Evolutionary conservation across 2,888 invertebrate genomes (phyloP), one percentile per base, ranked within the genome.

Genomic region (Leptinotarsa peninsularis): DNA sequence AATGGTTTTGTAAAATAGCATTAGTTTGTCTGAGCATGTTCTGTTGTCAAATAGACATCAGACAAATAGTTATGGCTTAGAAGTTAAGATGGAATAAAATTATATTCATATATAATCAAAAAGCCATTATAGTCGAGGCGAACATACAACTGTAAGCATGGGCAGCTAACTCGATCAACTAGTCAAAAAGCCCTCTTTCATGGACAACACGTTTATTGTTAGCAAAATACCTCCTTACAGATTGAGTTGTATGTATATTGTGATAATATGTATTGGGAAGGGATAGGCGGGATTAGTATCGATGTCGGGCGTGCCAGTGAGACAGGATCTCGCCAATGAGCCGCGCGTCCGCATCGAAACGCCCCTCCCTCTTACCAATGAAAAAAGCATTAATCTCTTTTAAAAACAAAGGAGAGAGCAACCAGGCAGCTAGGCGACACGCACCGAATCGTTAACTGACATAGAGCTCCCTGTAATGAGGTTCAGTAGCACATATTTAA

Each of bases 381-480:
- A 89, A 89, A 89, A 89, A 88, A 87, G 87, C 89, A 89, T 89
- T 88, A 89, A 89, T 89, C 89, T 89, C 88, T 87, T 88, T 89
- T 88, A 86, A 87, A 89, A 89, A 88, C 88, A 88, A 87, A 88
- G 86, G 87, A 86, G 85, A 83, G 85, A 85, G 86, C 86, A 85
- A 84, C 85, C 85, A 86, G 85, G 86, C 87, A 86, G 85, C 86
- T 83, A 82, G 83, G 84, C 85, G 83, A 85, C 84, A 86, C 87
- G 86, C 86, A 86, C 85, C 85, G 86, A 86, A 86, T 84, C 84
- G 85, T 84, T 86, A 86, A 84, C 85, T 84, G 85, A 85, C 84
- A 87, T 87, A 86, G 85, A 86, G 87, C 85, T 85, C 85, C 85
- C 83, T 83, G 85, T 88, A 88, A 89, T 89, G 88, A 88, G 88